These are phyloP conservation scores for Haliclystus octoradiatus DNA, from an alignment of 30 jellyfish, hydroid and myxozoan genomes.

Conservation along the genomic window DNA sequence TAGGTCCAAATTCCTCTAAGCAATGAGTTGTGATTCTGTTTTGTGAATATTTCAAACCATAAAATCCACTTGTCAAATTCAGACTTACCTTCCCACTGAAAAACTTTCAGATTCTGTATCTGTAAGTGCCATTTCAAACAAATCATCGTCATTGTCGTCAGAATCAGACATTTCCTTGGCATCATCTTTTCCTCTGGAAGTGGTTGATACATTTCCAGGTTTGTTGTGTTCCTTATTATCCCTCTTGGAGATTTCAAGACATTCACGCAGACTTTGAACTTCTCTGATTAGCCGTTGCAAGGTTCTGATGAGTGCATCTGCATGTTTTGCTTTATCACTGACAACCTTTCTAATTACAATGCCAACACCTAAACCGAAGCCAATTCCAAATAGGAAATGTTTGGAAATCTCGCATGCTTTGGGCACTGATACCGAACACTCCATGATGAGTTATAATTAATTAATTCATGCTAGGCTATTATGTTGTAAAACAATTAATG, in stretches of 20 bases:
- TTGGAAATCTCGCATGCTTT: conserved; percentile 27
- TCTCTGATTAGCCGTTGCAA: conserved; percentile 31
- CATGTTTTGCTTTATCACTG: conserved; percentile 16
- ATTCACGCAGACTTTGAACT: conserved; percentile 40
- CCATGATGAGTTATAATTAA: too few species aligned
- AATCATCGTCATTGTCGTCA: conserved; percentile 64
- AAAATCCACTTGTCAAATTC: neutral
- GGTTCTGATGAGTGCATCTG: conserved; percentile 20
- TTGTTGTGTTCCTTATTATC: too few species aligned
- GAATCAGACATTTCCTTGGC: neutral
- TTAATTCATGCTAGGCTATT: too few species aligned
- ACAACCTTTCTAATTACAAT: conserved; percentile 15
- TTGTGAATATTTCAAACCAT: too few species aligned
- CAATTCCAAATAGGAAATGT: conserved; percentile 37
- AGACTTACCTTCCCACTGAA: neutral
- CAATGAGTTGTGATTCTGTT: too few species aligned
- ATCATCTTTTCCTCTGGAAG: neutral
- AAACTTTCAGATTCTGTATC: neutral
- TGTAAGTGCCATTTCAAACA: conserved; percentile 14
- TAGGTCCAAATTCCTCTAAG: too few species aligned
- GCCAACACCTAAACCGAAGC: conserved; percentile 65
- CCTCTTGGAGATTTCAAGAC: conserved; percentile 2
- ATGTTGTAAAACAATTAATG: too few species aligned
- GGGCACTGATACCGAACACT: too few species aligned
- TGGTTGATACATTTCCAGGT: neutral